phyloP scores from a whole-genome alignment of 2,113 vertebrate species.

The Chunga burmeisteri region DNA sequence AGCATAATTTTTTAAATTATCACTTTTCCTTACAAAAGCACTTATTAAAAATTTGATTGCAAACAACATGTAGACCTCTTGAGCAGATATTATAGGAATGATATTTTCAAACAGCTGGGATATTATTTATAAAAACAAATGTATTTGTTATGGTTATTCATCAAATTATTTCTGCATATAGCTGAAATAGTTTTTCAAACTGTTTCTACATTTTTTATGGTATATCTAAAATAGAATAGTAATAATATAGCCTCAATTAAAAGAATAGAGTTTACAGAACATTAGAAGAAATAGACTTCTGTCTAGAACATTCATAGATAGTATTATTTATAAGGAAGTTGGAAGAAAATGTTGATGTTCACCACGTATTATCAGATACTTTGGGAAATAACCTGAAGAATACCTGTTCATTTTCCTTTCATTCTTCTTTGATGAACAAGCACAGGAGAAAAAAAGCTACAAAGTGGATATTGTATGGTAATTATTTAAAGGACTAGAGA shows the following conservation, averaged over 20 bases:
- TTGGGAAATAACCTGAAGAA: neutral
- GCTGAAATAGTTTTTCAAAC: neutral
- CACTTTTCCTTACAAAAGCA: neutral
- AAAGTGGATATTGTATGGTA: neutral
- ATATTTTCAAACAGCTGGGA: neutral
- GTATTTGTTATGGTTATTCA: neutral
- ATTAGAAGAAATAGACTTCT: neutral
- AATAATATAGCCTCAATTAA: neutral
- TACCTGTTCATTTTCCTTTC: neutral
- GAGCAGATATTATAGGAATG: neutral
- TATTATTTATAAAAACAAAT: neutral
- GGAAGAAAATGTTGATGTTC: neutral
- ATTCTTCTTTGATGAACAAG: neutral
- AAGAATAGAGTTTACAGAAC: neutral
- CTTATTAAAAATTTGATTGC: neutral
- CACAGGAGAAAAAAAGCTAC: neutral
- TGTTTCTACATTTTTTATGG: neutral
- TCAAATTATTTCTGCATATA: neutral
- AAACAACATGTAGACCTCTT: neutral
- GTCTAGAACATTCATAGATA: neutral
- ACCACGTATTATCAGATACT: neutral
- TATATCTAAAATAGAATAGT: neutral
- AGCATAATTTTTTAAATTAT: neutral
- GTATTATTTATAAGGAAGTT: neutral
- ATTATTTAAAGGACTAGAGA: neutral